Percentiles rank a stretch among this genome's conserved stretches.
phyloP scores from a whole-genome alignment of 2,113 vertebrate genomes.

The Ptilorrhoa leucosticta region DNA sequence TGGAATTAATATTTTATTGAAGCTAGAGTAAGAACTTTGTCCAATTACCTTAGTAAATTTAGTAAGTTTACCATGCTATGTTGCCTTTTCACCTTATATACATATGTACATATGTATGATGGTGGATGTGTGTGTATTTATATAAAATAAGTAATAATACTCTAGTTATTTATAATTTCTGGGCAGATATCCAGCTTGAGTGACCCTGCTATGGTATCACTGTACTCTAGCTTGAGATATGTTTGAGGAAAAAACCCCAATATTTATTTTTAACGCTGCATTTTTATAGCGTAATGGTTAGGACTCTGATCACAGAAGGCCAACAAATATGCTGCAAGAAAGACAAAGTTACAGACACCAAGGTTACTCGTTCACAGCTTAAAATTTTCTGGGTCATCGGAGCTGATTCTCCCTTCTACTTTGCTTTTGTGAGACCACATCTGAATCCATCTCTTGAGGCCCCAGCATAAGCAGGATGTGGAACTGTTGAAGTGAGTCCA shows the following conservation, averaged over 20 bases:
- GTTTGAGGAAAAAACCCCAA: accelerated
- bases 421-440: not conserved
- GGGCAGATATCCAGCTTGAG: not conserved
- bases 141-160: not conserved
- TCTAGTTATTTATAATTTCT: not conserved
- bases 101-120: accelerated
- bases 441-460: not conserved
- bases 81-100: not conserved
- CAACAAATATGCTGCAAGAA: not conserved
- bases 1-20: not conserved
- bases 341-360: not conserved
- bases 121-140: not conserved
- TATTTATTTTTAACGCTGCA: not conserved
- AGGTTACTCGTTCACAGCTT: not conserved
- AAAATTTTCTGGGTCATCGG: not conserved
- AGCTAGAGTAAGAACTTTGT: not conserved
- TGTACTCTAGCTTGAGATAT: not conserved
- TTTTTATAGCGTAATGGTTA: not conserved
- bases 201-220: not conserved
- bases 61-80: not conserved
- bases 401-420: not conserved
- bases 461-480: not conserved
- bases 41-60: not conserved
- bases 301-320: not conserved
- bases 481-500: not conserved